Conservation (phyloP, 2,888 invertebrate genomes). For the Archips xylosteana region DNA sequence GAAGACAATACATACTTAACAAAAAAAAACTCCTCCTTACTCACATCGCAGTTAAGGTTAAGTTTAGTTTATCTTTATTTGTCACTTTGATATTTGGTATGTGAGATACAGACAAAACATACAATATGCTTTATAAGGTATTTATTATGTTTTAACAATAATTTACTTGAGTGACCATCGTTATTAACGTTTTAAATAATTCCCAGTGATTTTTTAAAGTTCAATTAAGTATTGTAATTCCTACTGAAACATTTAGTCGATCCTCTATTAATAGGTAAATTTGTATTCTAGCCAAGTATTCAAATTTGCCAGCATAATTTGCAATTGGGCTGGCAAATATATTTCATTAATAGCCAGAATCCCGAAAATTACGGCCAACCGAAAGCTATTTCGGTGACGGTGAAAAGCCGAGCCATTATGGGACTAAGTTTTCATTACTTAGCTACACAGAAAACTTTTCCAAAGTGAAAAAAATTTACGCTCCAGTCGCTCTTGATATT, state of each 20-base stretch:
- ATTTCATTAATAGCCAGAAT: constrained; percentile 4
- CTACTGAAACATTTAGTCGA: background rate
- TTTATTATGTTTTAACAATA: too few relatives aligned
- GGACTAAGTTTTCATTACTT: constrained; percentile 21
- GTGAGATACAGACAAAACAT: too few relatives aligned
- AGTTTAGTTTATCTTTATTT: too few relatives aligned
- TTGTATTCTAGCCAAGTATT: constrained; percentile 4
- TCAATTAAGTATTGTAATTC: background rate
- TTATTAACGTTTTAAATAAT: too few relatives aligned
- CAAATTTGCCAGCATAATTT: constrained; percentile 2
- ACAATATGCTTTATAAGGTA: too few relatives aligned
- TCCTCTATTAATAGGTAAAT: background rate
- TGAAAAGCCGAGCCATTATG: background rate
- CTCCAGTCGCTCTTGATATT: constrained; percentile 20
- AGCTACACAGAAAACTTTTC: constrained; percentile 10
- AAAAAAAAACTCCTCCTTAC: too few relatives aligned
- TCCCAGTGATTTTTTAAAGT: background rate
- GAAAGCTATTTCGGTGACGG: constrained; percentile 1
- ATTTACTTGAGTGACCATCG: too few relatives aligned
- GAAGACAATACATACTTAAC: too few relatives aligned
- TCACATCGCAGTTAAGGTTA: too few relatives aligned
- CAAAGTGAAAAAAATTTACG: constrained; percentile 29
- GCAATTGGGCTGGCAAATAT: constrained; percentile 5
- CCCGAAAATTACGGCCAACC: constrained; percentile 6
- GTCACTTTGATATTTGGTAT: too few relatives aligned